phyloP scores from a whole-genome alignment of 1,140 invertebrate genomes.

The Drosophila fuyamai region DNA sequence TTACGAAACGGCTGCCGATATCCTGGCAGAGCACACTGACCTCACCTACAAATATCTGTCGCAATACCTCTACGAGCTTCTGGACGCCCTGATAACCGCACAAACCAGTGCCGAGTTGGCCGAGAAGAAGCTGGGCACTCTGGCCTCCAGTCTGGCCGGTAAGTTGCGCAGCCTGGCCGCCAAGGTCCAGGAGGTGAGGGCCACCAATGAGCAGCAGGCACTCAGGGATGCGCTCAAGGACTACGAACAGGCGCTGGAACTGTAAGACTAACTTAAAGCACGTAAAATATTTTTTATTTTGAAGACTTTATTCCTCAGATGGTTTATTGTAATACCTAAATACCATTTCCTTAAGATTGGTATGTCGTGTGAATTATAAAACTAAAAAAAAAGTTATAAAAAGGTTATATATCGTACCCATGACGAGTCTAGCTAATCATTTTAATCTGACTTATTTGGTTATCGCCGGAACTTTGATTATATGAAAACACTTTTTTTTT shows the following conservation, averaged over 20 bases:
- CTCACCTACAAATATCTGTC: conserved; percentile 98
- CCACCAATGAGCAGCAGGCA: conserved; percentile 94
- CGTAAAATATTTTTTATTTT: background rate
- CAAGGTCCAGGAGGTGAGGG: conserved; percentile 95
- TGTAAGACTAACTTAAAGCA: conserved; percentile 37
- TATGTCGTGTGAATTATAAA: too few species aligned
- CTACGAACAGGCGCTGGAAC: conserved; percentile 96
- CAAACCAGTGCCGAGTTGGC: conserved; percentile 99
- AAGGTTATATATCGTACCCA: too few species aligned
- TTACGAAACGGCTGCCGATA: conserved; percentile 98
- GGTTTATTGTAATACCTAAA: too few species aligned
- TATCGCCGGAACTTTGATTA: too few species aligned
- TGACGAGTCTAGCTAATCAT: too few species aligned
- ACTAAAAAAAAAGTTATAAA: too few species aligned
- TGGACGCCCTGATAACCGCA: conserved; percentile 98
- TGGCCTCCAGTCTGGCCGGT: conserved; percentile 96
- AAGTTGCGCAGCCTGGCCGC: conserved; percentile 96
- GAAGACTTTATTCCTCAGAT: conserved; percentile 1
- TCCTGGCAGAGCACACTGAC: conserved; percentile 98
- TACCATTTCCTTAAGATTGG: too few species aligned
- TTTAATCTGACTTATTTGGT: too few species aligned
- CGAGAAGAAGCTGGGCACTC: conserved; percentile 98
- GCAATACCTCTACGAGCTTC: conserved; percentile 95
- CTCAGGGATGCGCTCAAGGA: conserved; percentile 96
- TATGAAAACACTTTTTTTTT: too few species aligned